These are phyloP conservation scores for Nomia melanderi DNA, from an alignment of 1,140 invertebrate species.

Conservation along the genomic window DNA sequence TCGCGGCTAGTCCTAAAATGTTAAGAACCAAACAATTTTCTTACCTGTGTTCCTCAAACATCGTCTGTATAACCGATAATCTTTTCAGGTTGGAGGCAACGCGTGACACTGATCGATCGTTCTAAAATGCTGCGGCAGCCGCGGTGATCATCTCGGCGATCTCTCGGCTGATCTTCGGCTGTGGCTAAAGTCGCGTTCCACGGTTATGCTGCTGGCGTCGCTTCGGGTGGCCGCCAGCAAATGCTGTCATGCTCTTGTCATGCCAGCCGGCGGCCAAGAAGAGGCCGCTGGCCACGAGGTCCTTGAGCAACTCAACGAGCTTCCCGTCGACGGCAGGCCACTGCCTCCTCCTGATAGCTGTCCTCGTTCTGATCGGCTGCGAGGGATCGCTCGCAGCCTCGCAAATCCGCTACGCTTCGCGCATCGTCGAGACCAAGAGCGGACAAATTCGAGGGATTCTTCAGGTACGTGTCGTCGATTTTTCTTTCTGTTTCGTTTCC, in stretches of 20 bases:
- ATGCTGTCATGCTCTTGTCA: slow-evolving; percentile 79
- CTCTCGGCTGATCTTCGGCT: slow-evolving; percentile 50
- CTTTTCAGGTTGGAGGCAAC: too few species aligned
- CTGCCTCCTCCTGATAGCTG: slow-evolving; percentile 58
- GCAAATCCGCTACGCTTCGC: slow-evolving; percentile 79
- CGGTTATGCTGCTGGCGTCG: slow-evolving; percentile 68
- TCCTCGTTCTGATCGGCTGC: slow-evolving; percentile 55
- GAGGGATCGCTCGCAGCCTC: slow-evolving; percentile 57
- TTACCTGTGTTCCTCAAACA: too few species aligned
- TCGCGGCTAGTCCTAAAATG: too few species aligned
- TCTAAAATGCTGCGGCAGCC: not conserved
- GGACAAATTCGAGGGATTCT: slow-evolving; percentile 83
- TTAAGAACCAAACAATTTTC: too few species aligned
- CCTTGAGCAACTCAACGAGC: slow-evolving; percentile 56
- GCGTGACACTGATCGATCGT: not conserved
- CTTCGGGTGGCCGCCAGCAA: slow-evolving; percentile 75
- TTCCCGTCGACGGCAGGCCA: slow-evolving; percentile 39
- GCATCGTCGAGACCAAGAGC: slow-evolving; percentile 83
- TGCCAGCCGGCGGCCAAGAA: slow-evolving; percentile 76
- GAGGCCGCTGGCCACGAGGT: slow-evolving; percentile 70
- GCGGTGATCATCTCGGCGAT: slow-evolving; percentile 55
- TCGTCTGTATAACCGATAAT: too few species aligned
- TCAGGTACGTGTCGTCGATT: slow-evolving; percentile 69
- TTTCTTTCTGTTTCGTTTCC: not conserved
- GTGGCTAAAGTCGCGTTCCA: slow-evolving; percentile 53